Evolutionary conservation across 2,797 vertebrate genomes (phyloP).

Genomic region (Platyrinchus mystaceus): DNA sequence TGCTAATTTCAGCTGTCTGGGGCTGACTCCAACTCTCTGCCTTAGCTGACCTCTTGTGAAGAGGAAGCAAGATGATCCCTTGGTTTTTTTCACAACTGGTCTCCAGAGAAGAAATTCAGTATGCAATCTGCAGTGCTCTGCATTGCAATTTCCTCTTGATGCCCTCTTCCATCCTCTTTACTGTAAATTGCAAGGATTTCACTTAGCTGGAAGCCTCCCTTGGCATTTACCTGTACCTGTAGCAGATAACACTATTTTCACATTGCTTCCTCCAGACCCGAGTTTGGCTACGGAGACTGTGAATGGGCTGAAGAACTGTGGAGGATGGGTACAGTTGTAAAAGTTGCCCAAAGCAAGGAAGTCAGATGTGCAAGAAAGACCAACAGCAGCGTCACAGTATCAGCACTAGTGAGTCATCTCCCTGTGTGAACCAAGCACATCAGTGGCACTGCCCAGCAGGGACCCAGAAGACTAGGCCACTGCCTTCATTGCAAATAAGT

Average conservation of each 20-base stretch:
- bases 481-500: not conserved
- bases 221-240: not conserved
- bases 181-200: not conserved
- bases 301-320: not conserved
- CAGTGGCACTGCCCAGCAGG: not conserved
- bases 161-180: not conserved
- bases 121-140: not conserved
- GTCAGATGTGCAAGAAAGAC: not conserved
- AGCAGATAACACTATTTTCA: not conserved
- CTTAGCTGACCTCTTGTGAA: not conserved
- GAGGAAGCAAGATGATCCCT: slow-evolving; percentile 26
- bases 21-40: not conserved
- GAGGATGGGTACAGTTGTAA: not conserved
- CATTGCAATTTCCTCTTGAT: not conserved
- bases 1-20: not conserved
- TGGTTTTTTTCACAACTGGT: not conserved
- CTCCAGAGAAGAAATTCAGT: not conserved
- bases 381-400: not conserved
- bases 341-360: not conserved
- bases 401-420: not conserved
- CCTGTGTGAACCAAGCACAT: not conserved
- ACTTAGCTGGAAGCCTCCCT: slow-evolving; percentile 7
- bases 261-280: not conserved
- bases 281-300: not conserved
- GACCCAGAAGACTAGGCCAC: not conserved